Base-by-base conservation (phyloP, 2,797 vertebrate species). In the Lithobates pipiens region DNA sequence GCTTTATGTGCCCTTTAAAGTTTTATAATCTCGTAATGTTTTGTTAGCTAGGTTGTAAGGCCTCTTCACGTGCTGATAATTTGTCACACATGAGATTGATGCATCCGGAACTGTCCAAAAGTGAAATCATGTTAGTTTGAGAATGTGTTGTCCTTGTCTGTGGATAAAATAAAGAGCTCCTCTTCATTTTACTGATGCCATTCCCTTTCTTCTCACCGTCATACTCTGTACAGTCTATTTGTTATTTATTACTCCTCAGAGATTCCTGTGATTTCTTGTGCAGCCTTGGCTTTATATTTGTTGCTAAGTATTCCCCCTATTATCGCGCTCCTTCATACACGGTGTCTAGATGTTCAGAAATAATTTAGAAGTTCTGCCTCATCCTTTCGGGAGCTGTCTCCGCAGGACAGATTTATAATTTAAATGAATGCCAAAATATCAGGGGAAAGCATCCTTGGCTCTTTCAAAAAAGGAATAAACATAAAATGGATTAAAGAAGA, bases 231-330 rank as follows among this genome's bases (percentile, higher is more conserved):
- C 32, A 88, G 69, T 70, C 70, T 68, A 44, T 83, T 69, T 77
- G 0, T 11, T 74, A 70, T 46, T 83, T 81, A 2, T 7, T 82
- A 87, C 80, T 84, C 70, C 77, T 73, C 15, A 54, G 68, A 75
- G 87, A 84, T 36, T 65, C 7, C 39, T 36, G n/a, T 42, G 77
- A 82, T 46, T 87, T 82, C 3, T 54, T 2, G 86, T 77, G 88
- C 80, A 80, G 85, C 50, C 86, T 86, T 57, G 57, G 67, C 25
- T 78, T 6, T 36, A 75, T 79, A 36, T 83, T 85, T 68, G 15
- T 69, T 85, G 71, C 57, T 80, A 86, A 88, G 36, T 44, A 76
- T 83, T 89, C 83, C 77, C 73, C 88, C 88, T 89, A 29, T 77
- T 34, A 0, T 88, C 81, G 42, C 69, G 23, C 74, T 3, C 0